phyloP scores from a whole-genome alignment of 2,888 invertebrate genomes.

The Epinotia brunnichana region DNA sequence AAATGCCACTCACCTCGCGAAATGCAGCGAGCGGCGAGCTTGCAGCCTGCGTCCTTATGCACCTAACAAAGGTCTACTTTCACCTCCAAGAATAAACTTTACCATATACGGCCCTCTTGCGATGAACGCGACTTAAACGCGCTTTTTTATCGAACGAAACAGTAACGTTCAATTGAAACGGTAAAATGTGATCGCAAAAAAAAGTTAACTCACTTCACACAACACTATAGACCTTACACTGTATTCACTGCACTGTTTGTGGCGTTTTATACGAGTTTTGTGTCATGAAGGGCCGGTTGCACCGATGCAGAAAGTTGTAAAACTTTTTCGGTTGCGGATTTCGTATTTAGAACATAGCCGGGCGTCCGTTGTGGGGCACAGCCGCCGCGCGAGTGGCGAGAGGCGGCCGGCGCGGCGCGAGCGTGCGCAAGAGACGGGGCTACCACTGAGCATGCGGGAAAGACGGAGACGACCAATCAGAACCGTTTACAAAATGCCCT shows the following conservation, averaged over 20 bases:
- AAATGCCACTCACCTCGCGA: slow-evolving; percentile 77
- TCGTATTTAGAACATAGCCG: slow-evolving; percentile 56
- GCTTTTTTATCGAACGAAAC: slow-evolving; percentile 76
- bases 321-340: slow-evolving; percentile 73
- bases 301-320: slow-evolving; percentile 68
- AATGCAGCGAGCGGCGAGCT: slow-evolving; percentile 73
- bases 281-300: slow-evolving; percentile 58
- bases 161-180: slow-evolving; percentile 81
- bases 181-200: slow-evolving; percentile 74
- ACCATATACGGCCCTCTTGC: slow-evolving; percentile 77
- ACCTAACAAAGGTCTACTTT: slow-evolving; percentile 83
- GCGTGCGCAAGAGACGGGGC: slow-evolving; percentile 62
- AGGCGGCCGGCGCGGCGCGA: slow-evolving; percentile 61
- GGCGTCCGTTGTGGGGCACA: slow-evolving; percentile 64
- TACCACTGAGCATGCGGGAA: slow-evolving; percentile 49
- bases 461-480: slow-evolving; percentile 54
- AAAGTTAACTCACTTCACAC: slow-evolving; percentile 69
- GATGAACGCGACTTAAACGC: slow-evolving; percentile 73
- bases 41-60: slow-evolving; percentile 80
- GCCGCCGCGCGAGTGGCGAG: slow-evolving; percentile 73
- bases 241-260: slow-evolving; percentile 68
- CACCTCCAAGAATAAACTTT: slow-evolving; percentile 76
- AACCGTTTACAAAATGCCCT: slow-evolving; percentile 65
- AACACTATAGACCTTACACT: slow-evolving; percentile 61
- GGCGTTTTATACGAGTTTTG: slow-evolving; percentile 57